Conservation (phyloP, 2,888 invertebrate genomes). For the Cheilosia scutellata region DNA sequence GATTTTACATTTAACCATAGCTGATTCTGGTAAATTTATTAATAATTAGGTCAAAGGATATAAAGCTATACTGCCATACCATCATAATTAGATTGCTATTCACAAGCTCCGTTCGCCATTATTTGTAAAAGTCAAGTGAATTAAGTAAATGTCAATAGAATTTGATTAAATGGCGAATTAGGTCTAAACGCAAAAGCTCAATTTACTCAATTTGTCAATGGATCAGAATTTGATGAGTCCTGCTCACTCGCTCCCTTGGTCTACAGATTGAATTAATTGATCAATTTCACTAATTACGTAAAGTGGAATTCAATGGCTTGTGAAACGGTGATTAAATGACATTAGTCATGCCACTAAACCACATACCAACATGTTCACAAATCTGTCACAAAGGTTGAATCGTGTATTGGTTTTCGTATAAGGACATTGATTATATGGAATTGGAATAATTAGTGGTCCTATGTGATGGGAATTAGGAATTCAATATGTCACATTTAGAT, state of each 20-base stretch:
- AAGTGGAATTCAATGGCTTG: constrained; percentile 18
- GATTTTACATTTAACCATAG: too few species aligned
- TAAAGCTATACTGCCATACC: not conserved
- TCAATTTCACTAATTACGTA: constrained; percentile 33
- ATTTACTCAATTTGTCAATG: constrained; percentile 15
- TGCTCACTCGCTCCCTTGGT: not conserved
- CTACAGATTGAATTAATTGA: constrained; percentile 9
- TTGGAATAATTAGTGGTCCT: too few species aligned
- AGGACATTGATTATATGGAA: too few species aligned
- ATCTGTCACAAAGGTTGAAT: constrained; percentile 6
- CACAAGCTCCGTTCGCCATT: not conserved
- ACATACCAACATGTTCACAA: not conserved
- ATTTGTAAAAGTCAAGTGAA: constrained; percentile 15
- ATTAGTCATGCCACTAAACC: constrained; percentile 3
- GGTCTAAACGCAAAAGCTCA: not conserved
- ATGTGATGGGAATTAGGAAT: too few species aligned
- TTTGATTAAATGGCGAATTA: constrained; percentile 24
- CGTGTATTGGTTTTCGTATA: too few species aligned
- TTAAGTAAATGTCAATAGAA: constrained; percentile 30
- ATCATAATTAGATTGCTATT: constrained; percentile 12
- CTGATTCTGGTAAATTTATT: too few species aligned
- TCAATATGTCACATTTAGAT: too few species aligned
- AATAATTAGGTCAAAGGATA: too few species aligned
- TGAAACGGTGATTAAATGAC: not conserved
- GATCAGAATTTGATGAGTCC: constrained; percentile 7